phyloP scores from a whole-genome alignment of 2,113 vertebrate genomes.

The Ploceus nigricollis region DNA sequence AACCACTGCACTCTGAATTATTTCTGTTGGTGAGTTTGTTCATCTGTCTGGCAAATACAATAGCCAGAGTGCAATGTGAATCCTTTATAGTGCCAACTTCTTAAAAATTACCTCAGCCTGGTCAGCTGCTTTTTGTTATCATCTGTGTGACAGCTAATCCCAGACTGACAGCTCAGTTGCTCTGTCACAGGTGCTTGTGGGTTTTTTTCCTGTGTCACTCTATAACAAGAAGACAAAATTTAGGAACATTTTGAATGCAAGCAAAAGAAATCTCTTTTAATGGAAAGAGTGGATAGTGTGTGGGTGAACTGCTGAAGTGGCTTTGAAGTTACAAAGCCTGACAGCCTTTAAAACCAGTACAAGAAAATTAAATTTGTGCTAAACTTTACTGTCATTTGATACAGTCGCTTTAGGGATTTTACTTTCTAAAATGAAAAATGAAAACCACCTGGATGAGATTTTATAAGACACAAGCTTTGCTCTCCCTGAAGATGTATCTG shows the following conservation, averaged over 20 bases:
- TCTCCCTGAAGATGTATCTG: background rate
- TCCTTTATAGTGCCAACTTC: background rate
- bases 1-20: background rate
- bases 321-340: background rate
- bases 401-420: background rate
- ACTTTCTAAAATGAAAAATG: background rate
- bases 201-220: background rate
- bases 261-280: background rate
- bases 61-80: background rate
- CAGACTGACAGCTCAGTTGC: background rate
- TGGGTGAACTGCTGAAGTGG: background rate
- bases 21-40: background rate
- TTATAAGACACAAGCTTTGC: background rate
- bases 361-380: background rate
- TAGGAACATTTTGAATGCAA: background rate
- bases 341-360: background rate
- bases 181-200: background rate
- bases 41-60: background rate
- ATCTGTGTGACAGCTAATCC: background rate
- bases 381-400: background rate
- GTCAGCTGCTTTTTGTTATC: conserved; percentile 21
- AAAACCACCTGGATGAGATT: background rate
- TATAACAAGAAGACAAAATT: background rate
- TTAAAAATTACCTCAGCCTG: background rate
- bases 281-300: background rate